phyloP scores from a whole-genome alignment of 2,113 vertebrate genomes.

The Ctenomys sociabilis region DNA sequence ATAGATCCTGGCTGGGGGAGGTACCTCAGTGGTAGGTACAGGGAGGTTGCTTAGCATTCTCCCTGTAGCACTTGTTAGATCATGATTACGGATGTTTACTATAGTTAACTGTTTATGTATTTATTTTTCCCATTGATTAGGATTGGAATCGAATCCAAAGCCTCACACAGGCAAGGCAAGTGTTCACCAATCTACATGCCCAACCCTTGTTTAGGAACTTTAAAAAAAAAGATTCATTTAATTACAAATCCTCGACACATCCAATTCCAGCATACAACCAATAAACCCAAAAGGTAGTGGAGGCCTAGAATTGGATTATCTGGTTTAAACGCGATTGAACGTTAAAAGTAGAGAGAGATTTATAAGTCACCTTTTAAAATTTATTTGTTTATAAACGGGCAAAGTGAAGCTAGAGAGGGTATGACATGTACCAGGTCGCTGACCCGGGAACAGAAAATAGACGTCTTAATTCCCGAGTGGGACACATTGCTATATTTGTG shows the following conservation, averaged over 20 bases:
- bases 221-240: conserved; percentile 34
- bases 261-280: conserved; percentile 18
- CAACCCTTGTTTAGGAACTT: not conserved
- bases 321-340: conserved; percentile 3
- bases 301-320: not conserved
- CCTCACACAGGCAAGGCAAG: not conserved
- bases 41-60: not conserved
- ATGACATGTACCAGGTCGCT: not conserved
- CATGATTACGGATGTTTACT: not conserved
- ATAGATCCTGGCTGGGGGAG: not conserved
- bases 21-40: not conserved
- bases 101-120: conserved; percentile 17
- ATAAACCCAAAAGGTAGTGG: conserved; percentile 3
- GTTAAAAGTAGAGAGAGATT: not conserved
- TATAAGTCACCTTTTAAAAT: conserved; percentile 36
- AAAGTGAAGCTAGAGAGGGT: not conserved
- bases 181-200: not conserved
- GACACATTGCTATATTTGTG: not conserved
- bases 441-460: not conserved
- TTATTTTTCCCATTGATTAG: conserved; percentile 2
- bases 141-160: not conserved
- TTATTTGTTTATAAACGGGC: conserved; percentile 19
- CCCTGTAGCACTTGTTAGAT: not conserved
- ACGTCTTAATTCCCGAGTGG: not conserved
- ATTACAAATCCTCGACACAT: not conserved